Percentiles rank a stretch among this genome's conserved stretches.
phyloP scores from a whole-genome alignment of 2,113 vertebrate genomes.

The Pseudorhombus dupliciocellatus region DNA sequence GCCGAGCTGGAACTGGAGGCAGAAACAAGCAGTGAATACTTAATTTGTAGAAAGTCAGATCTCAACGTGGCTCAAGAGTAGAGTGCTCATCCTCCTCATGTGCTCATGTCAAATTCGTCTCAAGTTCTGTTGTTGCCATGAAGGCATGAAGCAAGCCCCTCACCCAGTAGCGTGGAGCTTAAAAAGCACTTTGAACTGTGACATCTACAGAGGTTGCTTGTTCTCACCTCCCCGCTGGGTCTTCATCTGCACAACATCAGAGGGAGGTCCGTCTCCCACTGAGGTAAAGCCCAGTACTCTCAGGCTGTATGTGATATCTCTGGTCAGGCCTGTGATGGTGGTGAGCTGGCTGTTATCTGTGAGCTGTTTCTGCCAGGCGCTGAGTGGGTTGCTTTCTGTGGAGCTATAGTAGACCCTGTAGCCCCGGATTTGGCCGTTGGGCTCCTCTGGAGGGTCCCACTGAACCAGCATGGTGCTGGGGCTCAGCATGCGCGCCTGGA shows the following conservation, averaged over 20 bases:
- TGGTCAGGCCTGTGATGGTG: constrained; percentile 89
- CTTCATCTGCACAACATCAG: constrained; percentile 92
- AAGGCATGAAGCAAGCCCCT: too few relatives aligned
- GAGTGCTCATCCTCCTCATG: too few relatives aligned
- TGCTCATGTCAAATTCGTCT: too few relatives aligned
- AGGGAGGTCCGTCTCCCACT: constrained; percentile 92
- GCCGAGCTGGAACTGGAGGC: constrained; percentile 89
- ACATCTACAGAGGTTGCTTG: not conserved
- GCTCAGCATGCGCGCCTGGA: constrained; percentile 93
- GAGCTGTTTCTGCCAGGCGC: constrained; percentile 93
- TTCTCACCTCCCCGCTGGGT: constrained; percentile 93
- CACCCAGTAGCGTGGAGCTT: too few relatives aligned
- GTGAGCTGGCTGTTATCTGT: constrained; percentile 89
- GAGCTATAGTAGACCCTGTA: constrained; percentile 93
- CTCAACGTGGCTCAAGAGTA: too few relatives aligned
- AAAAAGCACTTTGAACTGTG: not conserved
- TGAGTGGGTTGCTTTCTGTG: constrained; percentile 82
- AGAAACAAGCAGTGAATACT: not conserved
- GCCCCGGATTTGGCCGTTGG: constrained; percentile 92
- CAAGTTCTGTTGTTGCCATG: too few relatives aligned
- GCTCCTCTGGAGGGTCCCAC: constrained; percentile 95
- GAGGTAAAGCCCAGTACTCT: constrained; percentile 93
- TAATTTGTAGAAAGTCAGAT: too few relatives aligned
- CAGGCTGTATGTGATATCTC: constrained; percentile 92
- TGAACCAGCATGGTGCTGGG: constrained; percentile 95